Conservation (phyloP, 2,113 vertebrate species). For the Amblyornis subalaris region DNA sequence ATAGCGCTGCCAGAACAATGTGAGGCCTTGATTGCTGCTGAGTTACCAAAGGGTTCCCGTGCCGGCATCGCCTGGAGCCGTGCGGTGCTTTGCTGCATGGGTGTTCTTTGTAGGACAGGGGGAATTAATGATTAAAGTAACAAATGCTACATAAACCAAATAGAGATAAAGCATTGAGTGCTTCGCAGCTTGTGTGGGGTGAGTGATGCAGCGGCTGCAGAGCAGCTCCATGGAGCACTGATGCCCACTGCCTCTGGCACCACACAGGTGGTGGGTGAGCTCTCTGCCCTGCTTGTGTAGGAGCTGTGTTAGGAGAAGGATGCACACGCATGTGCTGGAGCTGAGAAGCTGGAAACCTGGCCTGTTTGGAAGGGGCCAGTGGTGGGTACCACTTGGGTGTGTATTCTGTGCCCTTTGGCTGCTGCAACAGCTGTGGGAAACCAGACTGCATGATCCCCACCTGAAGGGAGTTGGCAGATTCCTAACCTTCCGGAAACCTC, state of each 20-base stretch:
- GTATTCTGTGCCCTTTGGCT: neutral
- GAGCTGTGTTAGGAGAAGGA: neutral
- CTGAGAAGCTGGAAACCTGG: neutral
- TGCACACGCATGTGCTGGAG: rapidly evolving
- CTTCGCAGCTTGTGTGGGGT: rapidly evolving
- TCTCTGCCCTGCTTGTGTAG: rapidly evolving
- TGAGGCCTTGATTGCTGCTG: neutral
- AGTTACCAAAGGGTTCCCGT: neutral
- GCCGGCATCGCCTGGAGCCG: rapidly evolving
- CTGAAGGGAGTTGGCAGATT: rapidly evolving
- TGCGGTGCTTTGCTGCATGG: rapidly evolving
- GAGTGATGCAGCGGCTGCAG: neutral
- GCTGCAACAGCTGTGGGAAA: rapidly evolving
- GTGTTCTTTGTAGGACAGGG: rapidly evolving
- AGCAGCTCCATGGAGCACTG: neutral
- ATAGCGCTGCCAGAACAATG: neutral
- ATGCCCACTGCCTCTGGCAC: neutral
- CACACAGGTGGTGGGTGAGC: neutral
- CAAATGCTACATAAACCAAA: rapidly evolving
- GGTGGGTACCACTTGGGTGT: rapidly evolving
- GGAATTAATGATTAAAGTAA: rapidly evolving
- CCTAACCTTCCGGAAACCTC: neutral
- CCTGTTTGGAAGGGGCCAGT: neutral
- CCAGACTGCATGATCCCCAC: neutral
- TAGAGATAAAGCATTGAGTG: rapidly evolving